Evolutionary conservation across 2,888 invertebrate genomes (phyloP), one percentile per base, ranked within the genome.

Genomic region (Schrankia costaestrigalis): DNA sequence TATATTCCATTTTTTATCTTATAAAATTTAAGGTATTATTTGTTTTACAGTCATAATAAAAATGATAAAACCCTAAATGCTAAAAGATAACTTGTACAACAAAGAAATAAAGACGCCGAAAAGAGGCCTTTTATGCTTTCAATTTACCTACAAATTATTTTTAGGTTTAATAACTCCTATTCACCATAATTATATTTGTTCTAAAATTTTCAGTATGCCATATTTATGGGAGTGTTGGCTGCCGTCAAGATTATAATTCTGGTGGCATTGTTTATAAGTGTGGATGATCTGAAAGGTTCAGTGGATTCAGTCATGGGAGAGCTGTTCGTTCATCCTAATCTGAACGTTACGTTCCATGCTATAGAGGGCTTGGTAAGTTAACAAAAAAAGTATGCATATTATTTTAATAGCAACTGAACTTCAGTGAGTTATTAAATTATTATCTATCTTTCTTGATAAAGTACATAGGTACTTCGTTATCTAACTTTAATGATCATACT

Each of bases 191-290:
- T 11, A 13, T 25, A 25, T 12, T 25, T 10, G 1, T 15, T 11
- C 5, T 33, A 13, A 14, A 9, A 25, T 21, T 55, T 55, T 35
- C 37, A 55, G 54, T 55, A 51, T 14, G 31, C 40, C 5, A 17
- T 36, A 1, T 27, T 26, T n/a, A 26, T 55, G 41, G 37, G 14
- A 3, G 0, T 46, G 4, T 17, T 55, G 6, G 54, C 55, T 3
- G 47, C 35, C 0, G 19, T 10, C 2, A 45, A 54, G 13, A 39
- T 51, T n/a, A 27, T 30, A n/a, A 1, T 44, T 19, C 14, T 32
- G 2, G 12, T 54, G 8, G 3, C 31, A 3, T 2, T 54, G 7
- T 34, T 35, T 4, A 25, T 26, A 0, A 34, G 28, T 3, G 3
- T 35, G 10, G 1, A 8, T 1, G 2, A 14, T 1, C 0, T 41